A percentile compares a stretch with the other conserved stretches of the same genome.
Conservation (phyloP, 2,888 invertebrate species). For the Belgica antarctica region DNA sequence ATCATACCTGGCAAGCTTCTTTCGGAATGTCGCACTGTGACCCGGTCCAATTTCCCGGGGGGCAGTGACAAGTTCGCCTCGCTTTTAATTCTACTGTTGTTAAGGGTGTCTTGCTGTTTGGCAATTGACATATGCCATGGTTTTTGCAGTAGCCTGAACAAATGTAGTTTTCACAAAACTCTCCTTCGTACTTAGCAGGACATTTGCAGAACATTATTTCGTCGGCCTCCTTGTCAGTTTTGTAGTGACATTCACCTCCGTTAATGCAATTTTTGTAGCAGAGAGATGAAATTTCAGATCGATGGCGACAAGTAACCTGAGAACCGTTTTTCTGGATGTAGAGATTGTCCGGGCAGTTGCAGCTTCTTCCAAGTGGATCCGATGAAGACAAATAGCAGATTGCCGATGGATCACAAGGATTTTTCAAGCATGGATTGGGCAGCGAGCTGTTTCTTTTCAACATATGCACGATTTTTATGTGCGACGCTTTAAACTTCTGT, state of each 20-base stretch:
- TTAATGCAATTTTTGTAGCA: constrained; percentile 50
- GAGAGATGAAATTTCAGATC: not conserved
- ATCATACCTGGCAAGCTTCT: constrained; percentile 57
- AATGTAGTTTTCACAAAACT: constrained; percentile 65
- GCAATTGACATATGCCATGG: constrained; percentile 60
- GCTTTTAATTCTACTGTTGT: constrained; percentile 47
- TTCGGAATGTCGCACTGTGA: constrained; percentile 63
- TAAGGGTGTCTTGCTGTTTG: not conserved
- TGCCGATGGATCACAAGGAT: constrained; percentile 63
- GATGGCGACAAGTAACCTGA: not conserved
- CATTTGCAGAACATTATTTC: constrained; percentile 65
- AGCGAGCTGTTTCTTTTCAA: constrained; percentile 60
- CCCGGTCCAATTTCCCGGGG: constrained; percentile 65
- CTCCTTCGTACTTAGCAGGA: constrained; percentile 63
- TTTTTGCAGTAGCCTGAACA: constrained; percentile 69
- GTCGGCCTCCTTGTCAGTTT: constrained; percentile 50
- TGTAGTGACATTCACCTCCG: constrained; percentile 61
- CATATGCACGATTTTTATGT: constrained; percentile 67
- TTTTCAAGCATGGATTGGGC: constrained; percentile 61
- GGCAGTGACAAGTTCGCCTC: constrained; percentile 58
- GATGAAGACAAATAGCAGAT: constrained; percentile 60
- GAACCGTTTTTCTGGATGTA: constrained; percentile 35
- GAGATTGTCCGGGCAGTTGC: constrained; percentile 59
- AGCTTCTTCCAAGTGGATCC: constrained; percentile 54
- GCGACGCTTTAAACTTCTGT: constrained; percentile 61